These are phyloP conservation scores for Eciton burchellii DNA, from an alignment of 1,140 invertebrate species.

Conservation along the genomic window DNA sequence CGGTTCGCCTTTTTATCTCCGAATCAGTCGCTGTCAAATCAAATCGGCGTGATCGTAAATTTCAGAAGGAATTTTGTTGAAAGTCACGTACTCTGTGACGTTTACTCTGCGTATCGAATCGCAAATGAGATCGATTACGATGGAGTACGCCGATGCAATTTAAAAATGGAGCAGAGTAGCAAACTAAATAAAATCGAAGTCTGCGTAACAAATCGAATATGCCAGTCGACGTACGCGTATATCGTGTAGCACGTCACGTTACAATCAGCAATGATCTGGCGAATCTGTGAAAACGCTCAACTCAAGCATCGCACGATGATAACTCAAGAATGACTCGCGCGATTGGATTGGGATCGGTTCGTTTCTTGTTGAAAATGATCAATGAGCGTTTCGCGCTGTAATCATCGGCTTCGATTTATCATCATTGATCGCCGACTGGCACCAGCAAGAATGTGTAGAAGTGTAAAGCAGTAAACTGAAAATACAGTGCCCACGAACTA, in stretches of 20 bases:
- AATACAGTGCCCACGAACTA: slow-evolving; percentile 84
- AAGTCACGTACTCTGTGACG: too few species aligned
- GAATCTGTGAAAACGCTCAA: background rate
- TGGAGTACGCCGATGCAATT: background rate
- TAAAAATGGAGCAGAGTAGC: slow-evolving; percentile 62
- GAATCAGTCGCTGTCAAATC: background rate
- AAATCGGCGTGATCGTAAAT: background rate
- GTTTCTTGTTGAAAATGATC: slow-evolving; percentile 4
- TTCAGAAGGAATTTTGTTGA: too few species aligned
- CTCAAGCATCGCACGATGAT: background rate
- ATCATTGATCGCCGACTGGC: slow-evolving; percentile 57
- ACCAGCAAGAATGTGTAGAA: slow-evolving; percentile 56
- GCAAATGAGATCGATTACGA: background rate
- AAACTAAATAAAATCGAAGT: slow-evolving; percentile 65
- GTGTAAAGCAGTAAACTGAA: slow-evolving; percentile 80
- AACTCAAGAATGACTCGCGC: too few species aligned
- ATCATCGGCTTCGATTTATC: too few species aligned
- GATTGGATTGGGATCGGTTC: background rate
- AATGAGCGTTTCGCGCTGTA: background rate
- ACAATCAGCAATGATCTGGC: background rate
- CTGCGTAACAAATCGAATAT: slow-evolving; percentile 57
- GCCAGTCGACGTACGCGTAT: slow-evolving; percentile 62
- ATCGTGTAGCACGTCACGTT: background rate
- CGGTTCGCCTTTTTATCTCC: background rate
- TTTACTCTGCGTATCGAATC: slow-evolving; percentile 5